Evolutionary conservation across 1,140 invertebrate species (phyloP).

Genomic region (Saccostrea echinata): DNA sequence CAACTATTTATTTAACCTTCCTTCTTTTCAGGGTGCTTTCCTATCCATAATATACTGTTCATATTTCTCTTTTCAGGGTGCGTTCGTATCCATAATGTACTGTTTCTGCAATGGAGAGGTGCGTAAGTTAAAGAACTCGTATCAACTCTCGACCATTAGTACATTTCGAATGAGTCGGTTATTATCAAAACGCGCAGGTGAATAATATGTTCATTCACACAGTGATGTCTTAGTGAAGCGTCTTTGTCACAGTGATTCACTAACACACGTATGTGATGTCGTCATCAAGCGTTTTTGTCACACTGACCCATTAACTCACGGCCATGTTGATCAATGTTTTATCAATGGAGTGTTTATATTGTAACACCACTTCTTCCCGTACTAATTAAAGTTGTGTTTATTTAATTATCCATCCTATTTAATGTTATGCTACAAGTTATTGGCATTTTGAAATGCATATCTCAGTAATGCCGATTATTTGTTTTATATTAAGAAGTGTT

Average conservation of each 20-base stretch:
- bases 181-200: slow-evolving; percentile 33
- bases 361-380: not conserved
- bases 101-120: slow-evolving; percentile 27
- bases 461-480: too few species aligned
- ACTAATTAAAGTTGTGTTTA: slow-evolving; percentile 12
- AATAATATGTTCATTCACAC: slow-evolving; percentile 24
- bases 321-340: not conserved
- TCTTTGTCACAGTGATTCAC: slow-evolving; percentile 12
- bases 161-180: slow-evolving; percentile 26
- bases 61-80: too few species aligned
- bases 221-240: slow-evolving; percentile 18
- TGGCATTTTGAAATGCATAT: too few species aligned
- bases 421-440: too few species aligned
- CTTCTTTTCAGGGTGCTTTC: slow-evolving; percentile 14
- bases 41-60: slow-evolving; percentile 24
- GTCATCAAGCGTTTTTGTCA: slow-evolving; percentile 3
- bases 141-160: slow-evolving; percentile 33
- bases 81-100: slow-evolving; percentile 28
- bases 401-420: not conserved
- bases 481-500: too few species aligned
- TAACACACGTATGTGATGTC: slow-evolving; percentile 1
- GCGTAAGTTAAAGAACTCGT: slow-evolving; percentile 38
- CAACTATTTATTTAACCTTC: too few species aligned
- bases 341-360: not conserved
- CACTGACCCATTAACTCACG: slow-evolving; percentile 1